phyloP scores from a whole-genome alignment of 1,140 invertebrate species.

The Ostrea edulis region DNA sequence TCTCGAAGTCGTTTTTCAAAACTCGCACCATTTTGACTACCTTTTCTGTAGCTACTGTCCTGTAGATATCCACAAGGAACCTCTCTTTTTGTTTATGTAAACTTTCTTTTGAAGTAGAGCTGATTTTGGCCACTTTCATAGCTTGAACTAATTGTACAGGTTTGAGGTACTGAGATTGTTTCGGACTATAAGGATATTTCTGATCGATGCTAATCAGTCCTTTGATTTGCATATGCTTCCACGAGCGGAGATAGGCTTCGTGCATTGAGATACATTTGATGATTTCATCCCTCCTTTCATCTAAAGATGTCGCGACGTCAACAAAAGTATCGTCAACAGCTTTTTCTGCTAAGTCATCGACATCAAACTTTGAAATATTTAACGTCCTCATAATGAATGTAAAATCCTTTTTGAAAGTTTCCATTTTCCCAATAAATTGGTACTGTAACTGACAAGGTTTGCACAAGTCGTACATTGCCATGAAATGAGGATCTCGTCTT shows the following conservation, averaged over 20 bases:
- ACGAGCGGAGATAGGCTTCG: conserved; percentile 44
- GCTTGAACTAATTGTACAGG: background rate
- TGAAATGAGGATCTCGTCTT: conserved; percentile 51
- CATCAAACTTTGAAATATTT: conserved; percentile 35
- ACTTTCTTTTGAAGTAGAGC: background rate
- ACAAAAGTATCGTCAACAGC: conserved; percentile 44
- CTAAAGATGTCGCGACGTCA: conserved; percentile 37
- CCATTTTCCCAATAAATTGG: conserved; percentile 55
- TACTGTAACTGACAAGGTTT: conserved; percentile 50
- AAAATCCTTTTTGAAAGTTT: conserved; percentile 52
- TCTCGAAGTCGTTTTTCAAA: conserved; percentile 40
- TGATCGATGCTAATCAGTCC: conserved; percentile 46
- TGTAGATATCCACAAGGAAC: conserved; percentile 33
- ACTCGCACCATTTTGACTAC: background rate
- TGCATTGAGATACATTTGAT: conserved; percentile 47
- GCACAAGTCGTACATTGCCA: conserved; percentile 43
- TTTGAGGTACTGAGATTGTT: background rate
- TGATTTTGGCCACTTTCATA: conserved; percentile 20
- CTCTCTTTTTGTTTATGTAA: conserved; percentile 3
- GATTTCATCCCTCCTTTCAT: conserved; percentile 22
- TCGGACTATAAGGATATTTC: conserved; percentile 41
- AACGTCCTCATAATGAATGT: conserved; percentile 48
- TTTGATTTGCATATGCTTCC: conserved; percentile 50
- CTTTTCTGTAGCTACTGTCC: conserved; percentile 2
- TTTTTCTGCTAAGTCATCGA: conserved; percentile 26